A percentile compares a stretch with the other conserved stretches of the same genome.
Evolutionary conservation across 2,797 vertebrate genomes (phyloP).

Genomic region (Linurgus olivaceus): DNA sequence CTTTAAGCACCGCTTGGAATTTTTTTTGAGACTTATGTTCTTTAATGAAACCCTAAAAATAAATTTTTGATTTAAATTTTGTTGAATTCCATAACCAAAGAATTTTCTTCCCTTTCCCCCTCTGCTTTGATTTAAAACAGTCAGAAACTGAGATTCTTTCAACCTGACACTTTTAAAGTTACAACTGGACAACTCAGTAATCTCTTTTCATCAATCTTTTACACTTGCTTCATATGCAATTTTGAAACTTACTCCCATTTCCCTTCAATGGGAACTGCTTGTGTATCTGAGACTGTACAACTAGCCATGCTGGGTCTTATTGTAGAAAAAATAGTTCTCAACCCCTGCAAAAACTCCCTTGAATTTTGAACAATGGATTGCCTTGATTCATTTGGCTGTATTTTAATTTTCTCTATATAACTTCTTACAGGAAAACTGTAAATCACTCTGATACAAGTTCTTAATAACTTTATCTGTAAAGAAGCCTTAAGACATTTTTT

Average conservation of each 20-base stretch:
- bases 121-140: not conserved
- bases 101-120: not conserved
- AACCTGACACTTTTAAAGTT: not conserved
- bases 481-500: not conserved
- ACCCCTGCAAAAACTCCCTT: not conserved
- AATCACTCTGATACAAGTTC: not conserved
- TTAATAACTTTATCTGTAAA: not conserved
- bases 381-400: not conserved
- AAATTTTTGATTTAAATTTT: not conserved
- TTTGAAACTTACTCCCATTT: not conserved
- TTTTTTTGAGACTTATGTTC: not conserved
- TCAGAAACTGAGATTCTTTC: not conserved
- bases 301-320: not conserved
- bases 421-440: not conserved
- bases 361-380: not conserved
- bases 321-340: not conserved
- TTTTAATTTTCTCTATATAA: not conserved
- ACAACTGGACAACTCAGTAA: not conserved
- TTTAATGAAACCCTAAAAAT: not conserved
- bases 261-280: not conserved
- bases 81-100: not conserved
- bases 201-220: not conserved
- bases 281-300: fast-evolving
- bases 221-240: not conserved
- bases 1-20: not conserved